Conservation (phyloP, 2,113 vertebrate genomes). For the Eidolon helvum region DNA sequence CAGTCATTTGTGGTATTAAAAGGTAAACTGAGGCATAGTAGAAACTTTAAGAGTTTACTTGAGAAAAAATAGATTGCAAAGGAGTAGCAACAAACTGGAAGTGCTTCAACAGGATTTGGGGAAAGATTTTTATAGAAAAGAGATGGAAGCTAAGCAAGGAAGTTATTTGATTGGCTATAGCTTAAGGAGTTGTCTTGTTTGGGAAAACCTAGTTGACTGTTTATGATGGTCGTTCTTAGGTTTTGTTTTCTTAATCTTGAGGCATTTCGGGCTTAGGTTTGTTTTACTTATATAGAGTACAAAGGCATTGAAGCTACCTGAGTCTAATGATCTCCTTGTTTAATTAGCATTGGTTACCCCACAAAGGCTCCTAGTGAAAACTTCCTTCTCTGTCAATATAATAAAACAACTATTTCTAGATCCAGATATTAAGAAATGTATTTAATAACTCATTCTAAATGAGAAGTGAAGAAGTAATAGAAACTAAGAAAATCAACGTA, state of each 20-base stretch:
- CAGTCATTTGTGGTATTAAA: neutral
- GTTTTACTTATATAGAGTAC: neutral
- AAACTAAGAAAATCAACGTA: neutral
- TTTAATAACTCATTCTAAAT: neutral
- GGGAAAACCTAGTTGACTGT: neutral
- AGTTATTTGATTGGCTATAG: neutral
- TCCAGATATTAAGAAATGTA: neutral
- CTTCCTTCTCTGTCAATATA: neutral
- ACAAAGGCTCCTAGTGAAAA: neutral
- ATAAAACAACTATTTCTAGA: neutral
- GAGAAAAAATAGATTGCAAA: neutral
- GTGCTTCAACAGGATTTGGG: neutral
- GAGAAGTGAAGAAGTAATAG: neutral
- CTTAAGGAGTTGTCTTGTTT: neutral
- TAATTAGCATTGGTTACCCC: neutral
- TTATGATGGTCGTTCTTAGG: neutral
- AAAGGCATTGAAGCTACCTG: neutral
- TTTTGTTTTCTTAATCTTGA: neutral
- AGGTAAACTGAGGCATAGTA: neutral
- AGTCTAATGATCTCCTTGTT: neutral
- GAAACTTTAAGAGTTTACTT: neutral
- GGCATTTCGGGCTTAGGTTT: neutral
- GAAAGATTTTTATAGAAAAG: neutral
- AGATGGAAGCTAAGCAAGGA: neutral
- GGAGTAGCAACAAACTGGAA: neutral